Evolutionary conservation across 1,140 invertebrate genomes (phyloP).

Genomic region (Drosophila arizonae): DNA sequence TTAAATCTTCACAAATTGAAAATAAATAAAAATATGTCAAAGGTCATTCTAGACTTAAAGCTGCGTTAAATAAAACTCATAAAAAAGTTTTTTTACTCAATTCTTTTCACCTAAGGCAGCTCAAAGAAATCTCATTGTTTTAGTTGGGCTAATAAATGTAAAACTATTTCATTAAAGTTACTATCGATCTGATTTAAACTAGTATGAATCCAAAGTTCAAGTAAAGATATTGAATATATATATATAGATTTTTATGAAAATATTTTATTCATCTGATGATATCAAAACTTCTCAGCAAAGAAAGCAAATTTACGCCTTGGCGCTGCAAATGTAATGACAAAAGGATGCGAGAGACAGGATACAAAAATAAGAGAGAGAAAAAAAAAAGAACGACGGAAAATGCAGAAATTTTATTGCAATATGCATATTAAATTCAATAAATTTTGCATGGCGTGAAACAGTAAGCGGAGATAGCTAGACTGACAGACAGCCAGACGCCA

Average conservation of each 20-base stretch:
- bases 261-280: constrained; percentile 4
- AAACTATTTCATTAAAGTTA: too few species aligned
- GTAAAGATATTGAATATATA: neutral
- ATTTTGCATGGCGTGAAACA: constrained; percentile 46
- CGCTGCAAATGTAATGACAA: constrained; percentile 61
- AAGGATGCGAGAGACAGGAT: constrained; percentile 11
- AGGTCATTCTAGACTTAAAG: too few species aligned
- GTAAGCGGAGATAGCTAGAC: constrained; percentile 5
- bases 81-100: too few species aligned
- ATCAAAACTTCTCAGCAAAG: constrained; percentile 25
- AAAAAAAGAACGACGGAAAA: constrained; percentile 28
- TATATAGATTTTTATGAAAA: constrained; percentile 14
- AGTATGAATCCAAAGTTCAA: neutral
- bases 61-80: too few species aligned
- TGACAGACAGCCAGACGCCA: constrained; percentile 14
- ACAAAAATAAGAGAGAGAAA: constrained; percentile 6
- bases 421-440: constrained; percentile 81
- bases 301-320: constrained; percentile 34
- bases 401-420: constrained; percentile 71
- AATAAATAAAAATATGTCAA: too few species aligned
- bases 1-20: too few species aligned
- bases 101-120: too few species aligned
- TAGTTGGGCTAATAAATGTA: too few species aligned
- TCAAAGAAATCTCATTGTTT: too few species aligned
- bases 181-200: too few species aligned